phyloP scores from a whole-genome alignment of 2,888 invertebrate species.

The Napeogenes inachia region DNA sequence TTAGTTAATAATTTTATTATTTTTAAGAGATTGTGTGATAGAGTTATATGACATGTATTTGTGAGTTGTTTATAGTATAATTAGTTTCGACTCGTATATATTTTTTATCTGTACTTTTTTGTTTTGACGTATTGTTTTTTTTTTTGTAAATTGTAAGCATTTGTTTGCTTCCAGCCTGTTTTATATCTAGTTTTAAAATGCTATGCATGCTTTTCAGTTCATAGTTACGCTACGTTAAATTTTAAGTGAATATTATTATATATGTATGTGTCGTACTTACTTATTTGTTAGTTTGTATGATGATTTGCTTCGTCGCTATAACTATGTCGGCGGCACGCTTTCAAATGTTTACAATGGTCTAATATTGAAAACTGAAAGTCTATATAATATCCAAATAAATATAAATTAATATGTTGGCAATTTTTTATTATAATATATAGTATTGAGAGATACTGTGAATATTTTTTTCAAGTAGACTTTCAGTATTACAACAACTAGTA shows the following conservation, averaged over 20 bases:
- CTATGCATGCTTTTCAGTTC: slow-evolving; percentile 78
- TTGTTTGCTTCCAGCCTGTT: slow-evolving; percentile 73
- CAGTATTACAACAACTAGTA: slow-evolving; percentile 36
- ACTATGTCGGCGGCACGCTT: slow-evolving; percentile 73
- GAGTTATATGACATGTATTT: slow-evolving; percentile 42
- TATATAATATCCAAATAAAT: slow-evolving; percentile 44
- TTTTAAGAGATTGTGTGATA: slow-evolving; percentile 43
- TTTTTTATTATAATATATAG: neutral
- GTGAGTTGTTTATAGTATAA: slow-evolving; percentile 41
- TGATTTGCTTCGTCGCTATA: slow-evolving; percentile 57
- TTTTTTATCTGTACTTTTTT: slow-evolving; percentile 38
- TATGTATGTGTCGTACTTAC: slow-evolving; percentile 76
- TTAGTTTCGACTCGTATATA: slow-evolving; percentile 40
- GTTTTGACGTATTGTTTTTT: slow-evolving; percentile 43
- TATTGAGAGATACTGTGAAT: too few relatives aligned
- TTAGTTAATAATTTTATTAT: neutral
- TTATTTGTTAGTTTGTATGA: slow-evolving; percentile 65
- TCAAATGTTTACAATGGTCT: slow-evolving; percentile 76
- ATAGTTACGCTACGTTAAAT: slow-evolving; percentile 67
- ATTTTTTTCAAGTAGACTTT: slow-evolving; percentile 51
- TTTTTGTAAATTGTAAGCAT: slow-evolving; percentile 77
- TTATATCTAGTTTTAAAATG: slow-evolving; percentile 54
- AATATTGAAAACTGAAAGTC: slow-evolving; percentile 60
- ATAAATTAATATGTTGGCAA: neutral
- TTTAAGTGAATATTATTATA: slow-evolving; percentile 55